Evolutionary conservation across 2,797 vertebrate species (phyloP), one percentile per base, ranked within the genome.

Genomic region (Pterois miles): DNA sequence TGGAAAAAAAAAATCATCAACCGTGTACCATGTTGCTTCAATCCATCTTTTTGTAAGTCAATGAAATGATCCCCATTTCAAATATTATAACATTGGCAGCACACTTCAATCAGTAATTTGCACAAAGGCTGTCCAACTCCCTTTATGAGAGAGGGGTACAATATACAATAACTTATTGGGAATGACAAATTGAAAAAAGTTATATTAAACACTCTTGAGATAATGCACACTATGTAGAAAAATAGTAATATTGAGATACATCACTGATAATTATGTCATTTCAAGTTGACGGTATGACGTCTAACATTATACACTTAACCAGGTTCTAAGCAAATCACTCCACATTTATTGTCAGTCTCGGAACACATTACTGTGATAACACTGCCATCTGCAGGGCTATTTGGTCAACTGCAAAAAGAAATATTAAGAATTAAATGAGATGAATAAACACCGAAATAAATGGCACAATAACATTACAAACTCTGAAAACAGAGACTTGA

Each of bases 381-480:
- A 76, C 75, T 82, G 88, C 87, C 87, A 80, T 52, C 90, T 89
- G 22, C 65, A 84, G 88, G 82, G 3, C 27, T 0, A 52, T 57
- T 43, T 38, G 2, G 23, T 40, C 3, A 20, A 80, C 2, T 78
- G n/a, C 68, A 31, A 33, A 34, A 33, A 12, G 1, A n/a, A 38
- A 25, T 38, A 2, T 11, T 0, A 48, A 22, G 10, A 20, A 65
- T 31, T 23, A 52, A 65, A 3, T 5, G 1, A 18, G 2, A 29
- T n/a, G 3, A 43, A 10, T 9, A 50, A 70, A 16, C 5, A 62
- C n/a, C 29, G 2, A 7, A 27, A 65, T 10, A 48, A 33, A 18
- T 2, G 27, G 8, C 8, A 40, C 11, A 63, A 3, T 20, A 50
- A 48, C 36, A 40, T 13, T 9, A 20, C 18, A 57, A 48, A 38